Percentiles rank a stretch among this genome's conserved stretches.
These are phyloP conservation scores for Habropoda laboriosa DNA, from an alignment of 1,140 invertebrate genomes.

Conservation along the genomic window DNA sequence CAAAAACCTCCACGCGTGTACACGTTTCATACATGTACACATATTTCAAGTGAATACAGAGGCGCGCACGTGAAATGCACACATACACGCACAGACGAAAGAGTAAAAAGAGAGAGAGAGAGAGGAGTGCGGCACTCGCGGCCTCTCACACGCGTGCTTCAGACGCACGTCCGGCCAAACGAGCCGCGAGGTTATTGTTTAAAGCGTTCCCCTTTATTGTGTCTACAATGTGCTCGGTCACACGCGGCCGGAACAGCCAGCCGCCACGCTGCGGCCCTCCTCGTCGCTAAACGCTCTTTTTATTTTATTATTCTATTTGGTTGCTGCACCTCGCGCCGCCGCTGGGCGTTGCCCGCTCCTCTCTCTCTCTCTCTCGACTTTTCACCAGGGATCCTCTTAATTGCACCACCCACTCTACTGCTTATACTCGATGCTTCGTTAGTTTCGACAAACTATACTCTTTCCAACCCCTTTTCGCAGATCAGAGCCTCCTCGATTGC, in stretches of 20 bases:
- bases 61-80: no score
- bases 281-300: slow-evolving; percentile 54
- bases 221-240: slow-evolving; percentile 69
- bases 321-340: slow-evolving; percentile 39
- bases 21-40: not conserved
- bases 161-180: slow-evolving; percentile 75
- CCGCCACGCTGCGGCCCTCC: slow-evolving; percentile 22
- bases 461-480: no score
- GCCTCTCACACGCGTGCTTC: slow-evolving; percentile 57
- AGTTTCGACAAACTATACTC: no score
- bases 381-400: slow-evolving; percentile 33
- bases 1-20: not conserved
- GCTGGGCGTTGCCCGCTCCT: slow-evolving; percentile 57
- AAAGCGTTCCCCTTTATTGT: slow-evolving; percentile 75
- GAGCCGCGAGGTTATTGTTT: slow-evolving; percentile 73
- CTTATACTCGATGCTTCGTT: no score
- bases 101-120: not conserved
- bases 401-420: not conserved
- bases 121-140: slow-evolving; percentile 14
- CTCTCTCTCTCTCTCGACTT: not conserved
- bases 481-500: no score
- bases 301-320: slow-evolving; percentile 49
- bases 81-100: not conserved
- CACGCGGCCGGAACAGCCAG: slow-evolving; percentile 62
- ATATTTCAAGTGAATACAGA: no score